Percentiles rank a stretch among this genome's conserved stretches.
These are phyloP conservation scores for Styela clava DNA, from an alignment of 23 tunicate species.

Conservation along the genomic window DNA sequence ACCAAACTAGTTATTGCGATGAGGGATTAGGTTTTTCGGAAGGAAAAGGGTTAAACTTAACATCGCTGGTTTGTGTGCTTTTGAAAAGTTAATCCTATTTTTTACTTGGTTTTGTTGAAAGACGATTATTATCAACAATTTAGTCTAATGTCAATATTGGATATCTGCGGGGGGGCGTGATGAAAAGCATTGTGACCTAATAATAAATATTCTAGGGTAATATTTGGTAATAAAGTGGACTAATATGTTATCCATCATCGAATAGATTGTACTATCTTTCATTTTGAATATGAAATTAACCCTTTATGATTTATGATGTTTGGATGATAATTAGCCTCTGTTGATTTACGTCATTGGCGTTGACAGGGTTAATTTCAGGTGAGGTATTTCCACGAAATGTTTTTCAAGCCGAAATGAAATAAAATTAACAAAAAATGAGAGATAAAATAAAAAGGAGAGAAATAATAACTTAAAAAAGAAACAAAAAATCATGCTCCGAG, in stretches of 20 bases:
- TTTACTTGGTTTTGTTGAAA: background rate
- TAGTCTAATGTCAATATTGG: background rate
- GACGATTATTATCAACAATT: background rate
- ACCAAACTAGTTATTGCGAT: no score
- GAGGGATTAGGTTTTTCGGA: no score
- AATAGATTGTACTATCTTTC: background rate
- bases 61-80: background rate
- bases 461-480: background rate
- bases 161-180: background rate
- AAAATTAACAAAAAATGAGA: background rate
- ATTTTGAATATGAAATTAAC: background rate
- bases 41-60: background rate
- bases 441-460: background rate
- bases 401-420: slow-evolving; percentile 2
- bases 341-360: background rate
- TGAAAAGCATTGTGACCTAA: background rate
- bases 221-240: background rate
- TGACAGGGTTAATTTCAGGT: slow-evolving; percentile 5
- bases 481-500: background rate
- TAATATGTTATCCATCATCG: background rate
- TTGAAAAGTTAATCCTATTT: background rate
- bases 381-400: slow-evolving; percentile 20
- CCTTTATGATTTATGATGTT: background rate
- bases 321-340: background rate
- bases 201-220: background rate